Conservation (phyloP, 1,140 invertebrate genomes). For the Matsumurasca onukii region DNA sequence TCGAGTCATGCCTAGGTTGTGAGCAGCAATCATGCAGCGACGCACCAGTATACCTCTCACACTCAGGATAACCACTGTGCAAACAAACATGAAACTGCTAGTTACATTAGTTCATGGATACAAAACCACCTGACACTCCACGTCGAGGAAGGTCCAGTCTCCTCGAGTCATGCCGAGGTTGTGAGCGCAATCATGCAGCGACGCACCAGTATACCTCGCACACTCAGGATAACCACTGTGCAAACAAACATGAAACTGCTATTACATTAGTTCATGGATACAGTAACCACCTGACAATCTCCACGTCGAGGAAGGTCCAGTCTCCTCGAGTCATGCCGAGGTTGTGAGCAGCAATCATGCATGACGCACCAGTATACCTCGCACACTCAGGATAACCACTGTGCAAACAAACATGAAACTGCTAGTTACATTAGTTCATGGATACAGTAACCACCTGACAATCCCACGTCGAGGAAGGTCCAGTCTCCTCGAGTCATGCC, state of each 20-base stretch:
- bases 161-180: not conserved
- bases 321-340: too few species aligned
- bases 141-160: not conserved
- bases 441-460: too few species aligned
- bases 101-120: not conserved
- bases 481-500: slow-evolving; percentile 86
- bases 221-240: not conserved
- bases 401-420: too few species aligned
- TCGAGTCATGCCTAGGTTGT: slow-evolving; percentile 79
- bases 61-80: slow-evolving; percentile 78
- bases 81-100: too few species aligned
- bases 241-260: not conserved
- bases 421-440: too few species aligned
- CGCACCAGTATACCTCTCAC: slow-evolving; percentile 74
- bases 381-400: too few species aligned
- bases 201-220: not conserved
- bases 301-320: too few species aligned
- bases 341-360: too few species aligned
- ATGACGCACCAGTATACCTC: too few species aligned
- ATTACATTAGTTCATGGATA: too few species aligned
- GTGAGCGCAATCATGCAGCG: not conserved
- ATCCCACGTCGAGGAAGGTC: slow-evolving; percentile 86
- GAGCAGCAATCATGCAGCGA: slow-evolving; percentile 83
- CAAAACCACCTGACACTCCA: not conserved
- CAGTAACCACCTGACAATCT: too few species aligned